Conservation (phyloP, 2,888 invertebrate species). For the Oxytorus armatus region DNA sequence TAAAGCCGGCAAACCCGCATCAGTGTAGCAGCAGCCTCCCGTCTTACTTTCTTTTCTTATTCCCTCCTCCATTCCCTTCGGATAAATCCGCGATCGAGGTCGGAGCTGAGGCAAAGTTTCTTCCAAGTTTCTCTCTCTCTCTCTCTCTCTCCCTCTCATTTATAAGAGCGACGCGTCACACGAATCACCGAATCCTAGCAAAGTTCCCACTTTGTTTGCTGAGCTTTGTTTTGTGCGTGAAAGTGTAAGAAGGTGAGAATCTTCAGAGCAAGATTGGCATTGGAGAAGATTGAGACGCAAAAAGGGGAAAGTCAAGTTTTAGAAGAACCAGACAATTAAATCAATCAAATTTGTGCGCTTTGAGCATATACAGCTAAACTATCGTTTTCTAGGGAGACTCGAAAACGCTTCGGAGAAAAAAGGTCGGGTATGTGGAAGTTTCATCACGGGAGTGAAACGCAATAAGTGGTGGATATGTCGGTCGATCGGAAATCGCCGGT, state of each 20-base stretch:
- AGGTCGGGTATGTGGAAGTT: conserved; percentile 26
- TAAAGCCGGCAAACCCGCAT: conserved; percentile 54
- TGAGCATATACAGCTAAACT: not conserved
- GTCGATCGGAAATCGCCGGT: conserved; percentile 39
- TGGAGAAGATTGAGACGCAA: conserved; percentile 12
- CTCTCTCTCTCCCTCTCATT: conserved; percentile 46
- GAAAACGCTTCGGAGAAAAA: too few species aligned
- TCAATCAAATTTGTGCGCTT: not conserved
- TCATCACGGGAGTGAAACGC: conserved; percentile 2
- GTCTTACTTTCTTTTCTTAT: conserved; percentile 56
- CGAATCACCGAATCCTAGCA: conserved; percentile 63
- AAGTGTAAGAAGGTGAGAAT: conserved; percentile 30
- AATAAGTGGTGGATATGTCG: conserved; percentile 4
- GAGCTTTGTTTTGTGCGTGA: conserved; percentile 71
- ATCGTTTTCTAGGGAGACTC: too few species aligned
- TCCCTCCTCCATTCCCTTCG: conserved; percentile 56
- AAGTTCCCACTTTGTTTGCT: conserved; percentile 71
- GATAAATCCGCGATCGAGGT: conserved; percentile 69
- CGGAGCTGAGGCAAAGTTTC: conserved; percentile 64
- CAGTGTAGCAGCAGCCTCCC: conserved; percentile 40
- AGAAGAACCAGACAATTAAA: not conserved
- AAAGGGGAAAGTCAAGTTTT: conserved; percentile 62
- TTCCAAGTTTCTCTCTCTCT: conserved; percentile 48
- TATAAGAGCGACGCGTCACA: conserved; percentile 53
- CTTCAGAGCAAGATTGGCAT: not conserved